Percentiles rank a stretch among this genome's conserved stretches.
Conservation (phyloP, 2,113 vertebrate genomes). For the Halcyon malimbica region DNA sequence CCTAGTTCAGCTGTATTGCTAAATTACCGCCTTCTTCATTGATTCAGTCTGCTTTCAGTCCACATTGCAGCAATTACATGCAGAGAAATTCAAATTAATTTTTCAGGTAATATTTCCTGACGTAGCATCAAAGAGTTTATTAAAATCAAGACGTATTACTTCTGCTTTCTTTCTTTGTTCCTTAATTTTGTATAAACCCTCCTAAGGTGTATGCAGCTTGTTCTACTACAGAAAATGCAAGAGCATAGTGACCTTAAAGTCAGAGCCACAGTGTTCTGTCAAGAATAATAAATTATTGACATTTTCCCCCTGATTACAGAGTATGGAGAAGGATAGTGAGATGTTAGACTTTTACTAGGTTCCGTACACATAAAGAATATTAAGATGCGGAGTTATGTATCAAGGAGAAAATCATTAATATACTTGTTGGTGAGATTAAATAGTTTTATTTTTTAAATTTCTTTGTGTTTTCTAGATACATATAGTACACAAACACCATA, state of each 20-base stretch:
- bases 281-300: not conserved
- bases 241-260: constrained; percentile 61
- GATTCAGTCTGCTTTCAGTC: not conserved
- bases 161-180: constrained; percentile 27
- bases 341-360: not conserved
- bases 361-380: not conserved
- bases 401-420: not conserved
- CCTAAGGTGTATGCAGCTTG: not conserved
- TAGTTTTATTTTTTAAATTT: not conserved
- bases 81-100: not conserved
- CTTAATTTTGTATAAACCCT: not conserved
- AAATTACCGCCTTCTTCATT: not conserved
- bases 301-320: not conserved
- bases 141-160: not conserved
- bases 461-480: not conserved
- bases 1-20: not conserved
- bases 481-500: not conserved
- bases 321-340: not conserved
- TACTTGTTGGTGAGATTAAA: not conserved
- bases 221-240: not conserved
- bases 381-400: not conserved
- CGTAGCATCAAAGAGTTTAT: not conserved
- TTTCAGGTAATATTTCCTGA: not conserved
- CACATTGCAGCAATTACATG: not conserved
- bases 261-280: constrained; percentile 16